A percentile compares a stretch with the other conserved stretches of the same genome.
phyloP scores from a whole-genome alignment of 2,113 vertebrate species.

The Acinonyx jubatus region DNA sequence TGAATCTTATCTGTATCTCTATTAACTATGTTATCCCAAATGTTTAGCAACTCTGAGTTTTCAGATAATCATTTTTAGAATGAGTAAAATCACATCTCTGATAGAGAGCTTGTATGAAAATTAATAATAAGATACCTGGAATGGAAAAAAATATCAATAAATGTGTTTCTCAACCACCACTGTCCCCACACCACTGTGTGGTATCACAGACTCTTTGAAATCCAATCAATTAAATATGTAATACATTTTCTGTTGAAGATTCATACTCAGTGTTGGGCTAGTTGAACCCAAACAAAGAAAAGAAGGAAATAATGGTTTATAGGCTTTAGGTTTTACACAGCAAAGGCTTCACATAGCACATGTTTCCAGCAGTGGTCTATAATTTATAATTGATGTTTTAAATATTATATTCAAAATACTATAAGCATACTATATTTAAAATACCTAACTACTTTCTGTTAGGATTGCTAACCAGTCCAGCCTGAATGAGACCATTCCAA shows the following conservation, averaged over 20 bases:
- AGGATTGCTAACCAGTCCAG: constrained; percentile 38
- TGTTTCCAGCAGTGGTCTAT: constrained; percentile 19
- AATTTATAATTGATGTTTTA: constrained; percentile 55
- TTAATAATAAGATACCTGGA: neutral
- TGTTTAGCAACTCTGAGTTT: neutral
- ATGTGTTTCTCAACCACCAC: neutral
- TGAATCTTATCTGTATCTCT: neutral
- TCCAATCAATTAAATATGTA: constrained; percentile 25
- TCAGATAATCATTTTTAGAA: constrained; percentile 16
- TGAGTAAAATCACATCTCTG: neutral
- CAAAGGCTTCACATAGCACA: neutral
- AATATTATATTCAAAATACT: neutral
- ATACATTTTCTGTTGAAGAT: neutral
- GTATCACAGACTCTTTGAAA: constrained; percentile 14
- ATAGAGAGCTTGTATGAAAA: neutral
- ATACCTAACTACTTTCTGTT: constrained; percentile 29
- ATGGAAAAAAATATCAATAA: neutral
- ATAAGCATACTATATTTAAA: neutral
- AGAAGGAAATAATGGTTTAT: constrained; percentile 39
- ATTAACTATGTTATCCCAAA: neutral
- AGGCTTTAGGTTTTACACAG: constrained; percentile 12
- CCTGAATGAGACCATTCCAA: constrained; percentile 22
- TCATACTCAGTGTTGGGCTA: neutral
- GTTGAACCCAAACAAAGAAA: constrained; percentile 42
- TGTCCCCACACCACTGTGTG: neutral